Conservation (phyloP, 1,140 invertebrate species). For the Lucilia cuprina region DNA sequence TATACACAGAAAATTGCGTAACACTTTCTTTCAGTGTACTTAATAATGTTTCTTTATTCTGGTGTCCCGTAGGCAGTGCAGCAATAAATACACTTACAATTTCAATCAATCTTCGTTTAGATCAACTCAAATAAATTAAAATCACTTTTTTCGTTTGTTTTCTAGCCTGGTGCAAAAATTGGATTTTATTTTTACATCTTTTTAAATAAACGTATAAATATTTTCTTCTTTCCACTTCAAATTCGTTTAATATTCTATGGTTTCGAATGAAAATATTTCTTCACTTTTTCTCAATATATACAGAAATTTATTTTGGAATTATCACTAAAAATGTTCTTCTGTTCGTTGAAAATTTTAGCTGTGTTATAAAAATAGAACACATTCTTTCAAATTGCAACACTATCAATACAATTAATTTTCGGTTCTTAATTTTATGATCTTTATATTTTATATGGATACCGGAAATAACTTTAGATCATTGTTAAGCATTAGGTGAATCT, state of each 20-base stretch:
- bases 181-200: neutral
- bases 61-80: neutral
- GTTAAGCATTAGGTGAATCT: neutral
- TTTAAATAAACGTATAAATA: neutral
- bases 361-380: constrained; percentile 61
- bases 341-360: constrained; percentile 53
- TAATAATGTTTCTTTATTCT: neutral
- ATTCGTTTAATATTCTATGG: neutral
- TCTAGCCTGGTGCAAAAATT: neutral
- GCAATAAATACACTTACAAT: neutral
- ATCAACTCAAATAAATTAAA: neutral
- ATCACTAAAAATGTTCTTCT: constrained; percentile 32
- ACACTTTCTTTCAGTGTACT: constrained; percentile 40
- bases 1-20: constrained; percentile 36
- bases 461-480: neutral
- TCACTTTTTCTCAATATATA: constrained; percentile 21
- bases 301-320: constrained; percentile 34
- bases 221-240: neutral
- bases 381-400: constrained; percentile 46
- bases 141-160: no score
- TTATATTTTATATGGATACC: neutral
- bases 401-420: constrained; percentile 39
- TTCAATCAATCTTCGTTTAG: neutral
- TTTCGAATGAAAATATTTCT: constrained; percentile 23
- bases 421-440: constrained; percentile 24